Base-by-base conservation (phyloP, 2,797 vertebrate genomes). In the Chromobotia macracanthus region DNA sequence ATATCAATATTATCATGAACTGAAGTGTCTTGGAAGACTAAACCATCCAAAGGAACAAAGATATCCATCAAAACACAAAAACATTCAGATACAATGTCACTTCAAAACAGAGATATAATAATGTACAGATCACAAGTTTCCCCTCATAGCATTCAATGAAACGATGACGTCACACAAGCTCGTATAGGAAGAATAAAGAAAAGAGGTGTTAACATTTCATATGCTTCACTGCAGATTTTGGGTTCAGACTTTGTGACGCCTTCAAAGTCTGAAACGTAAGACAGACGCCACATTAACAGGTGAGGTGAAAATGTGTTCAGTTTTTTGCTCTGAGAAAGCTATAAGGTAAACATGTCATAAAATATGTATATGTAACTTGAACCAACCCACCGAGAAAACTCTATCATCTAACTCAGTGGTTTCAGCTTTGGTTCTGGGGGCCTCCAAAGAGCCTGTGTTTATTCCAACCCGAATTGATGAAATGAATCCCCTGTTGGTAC, bases 301-400 rank as follows among this genome's bases (percentile, higher is more conserved):
- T 38, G 35, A 72, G 68, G 46, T 31, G 31, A 58, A 72, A 64
- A 72, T 19, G 64, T 63, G 46, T 0, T 60, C 31, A 56, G 31
- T 44, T 31, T 51, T 25, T 28, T 35, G 68, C 77, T 65, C 60
- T 72, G 55, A 38, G 23, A 31, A 72, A 79, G 23, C 58, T 79
- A 41, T 61, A 79, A 46, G 77, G 31, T 63, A 63, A 72, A 72
- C 21, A 38, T 72, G 28, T 72, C 28, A 79, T 79, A 25, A 79
- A 79, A 72, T 53, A 79, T 79, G 68, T 56, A 79, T 65, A 55
- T 79, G 77, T 56, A 79, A 79, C 48, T 63, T 79, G 77, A 79
- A 71, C 77, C 53, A 21, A 28, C 60, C 68, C 58, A 28, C 68
- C 53, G 67, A 72, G 68, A 72, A n/a, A 51, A 31, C 55, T 71